phyloP scores from a whole-genome alignment of 64 coral and sea anemone genomes.

The Stichodactyla mertensii region DNA sequence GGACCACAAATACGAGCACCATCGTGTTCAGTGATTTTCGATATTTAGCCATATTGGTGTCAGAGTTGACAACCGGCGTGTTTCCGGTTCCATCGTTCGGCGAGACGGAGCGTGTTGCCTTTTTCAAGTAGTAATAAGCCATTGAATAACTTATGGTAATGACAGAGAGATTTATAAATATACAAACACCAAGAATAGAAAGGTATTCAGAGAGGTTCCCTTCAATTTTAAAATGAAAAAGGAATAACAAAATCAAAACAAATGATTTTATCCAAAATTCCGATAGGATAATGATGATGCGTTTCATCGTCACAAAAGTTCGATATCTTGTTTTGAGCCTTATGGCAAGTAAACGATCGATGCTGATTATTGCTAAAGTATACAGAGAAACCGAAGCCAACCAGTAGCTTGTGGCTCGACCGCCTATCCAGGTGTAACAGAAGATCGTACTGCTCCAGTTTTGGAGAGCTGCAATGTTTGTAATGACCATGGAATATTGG shows the following conservation, averaged over 20 bases:
- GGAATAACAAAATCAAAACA: background rate
- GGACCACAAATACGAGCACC: background rate
- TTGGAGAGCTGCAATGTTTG: background rate
- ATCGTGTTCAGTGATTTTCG: conserved; percentile 11
- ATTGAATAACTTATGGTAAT: background rate
- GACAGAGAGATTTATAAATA: background rate
- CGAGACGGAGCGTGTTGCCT: background rate
- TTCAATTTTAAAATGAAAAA: background rate
- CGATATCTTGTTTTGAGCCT: conserved; percentile 3
- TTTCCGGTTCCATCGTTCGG: background rate
- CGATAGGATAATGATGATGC: background rate
- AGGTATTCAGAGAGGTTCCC: background rate
- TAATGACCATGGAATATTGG: background rate
- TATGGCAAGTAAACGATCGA: background rate
- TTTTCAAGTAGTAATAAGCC: conserved; percentile 3
- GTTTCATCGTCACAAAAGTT: background rate
- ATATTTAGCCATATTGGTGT: background rate
- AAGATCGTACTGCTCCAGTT: background rate
- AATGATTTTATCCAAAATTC: background rate
- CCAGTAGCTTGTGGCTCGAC: background rate
- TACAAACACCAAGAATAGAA: background rate
- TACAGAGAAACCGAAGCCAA: background rate
- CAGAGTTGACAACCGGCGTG: background rate
- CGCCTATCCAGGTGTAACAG: background rate
- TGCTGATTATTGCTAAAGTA: background rate